Conservation (phyloP, 23 tunicate genomes). For the Diplosoma virens region DNA sequence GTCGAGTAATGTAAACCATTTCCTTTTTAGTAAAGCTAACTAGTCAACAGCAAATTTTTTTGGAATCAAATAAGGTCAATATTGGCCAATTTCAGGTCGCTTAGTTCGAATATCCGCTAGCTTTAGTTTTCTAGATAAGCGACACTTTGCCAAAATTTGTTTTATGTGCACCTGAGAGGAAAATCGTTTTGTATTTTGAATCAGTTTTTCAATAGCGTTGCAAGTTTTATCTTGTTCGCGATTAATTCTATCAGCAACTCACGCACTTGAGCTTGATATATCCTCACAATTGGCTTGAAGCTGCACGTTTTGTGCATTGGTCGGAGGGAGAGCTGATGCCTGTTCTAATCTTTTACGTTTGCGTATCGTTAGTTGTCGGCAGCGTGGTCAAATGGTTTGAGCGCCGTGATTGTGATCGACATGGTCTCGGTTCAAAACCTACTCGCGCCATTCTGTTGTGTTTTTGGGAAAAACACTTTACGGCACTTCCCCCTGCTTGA, state of each 20-base stretch:
- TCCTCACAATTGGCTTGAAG: background rate
- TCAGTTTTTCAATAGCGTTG: background rate
- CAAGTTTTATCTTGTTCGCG: background rate
- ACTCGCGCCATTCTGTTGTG: too few relatives aligned
- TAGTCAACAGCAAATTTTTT: background rate
- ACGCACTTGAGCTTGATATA: background rate
- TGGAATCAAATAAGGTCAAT: background rate
- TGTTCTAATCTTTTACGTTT: too few relatives aligned
- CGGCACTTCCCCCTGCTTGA: too few relatives aligned
- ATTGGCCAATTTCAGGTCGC: background rate
- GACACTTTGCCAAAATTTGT: background rate
- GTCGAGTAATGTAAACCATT: too few relatives aligned
- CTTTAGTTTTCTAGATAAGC: background rate
- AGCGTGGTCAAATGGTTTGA: too few relatives aligned
- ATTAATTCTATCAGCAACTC: background rate
- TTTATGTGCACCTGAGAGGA: background rate
- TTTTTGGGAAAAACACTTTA: too few relatives aligned
- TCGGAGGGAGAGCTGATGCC: background rate
- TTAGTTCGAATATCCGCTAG: too few relatives aligned
- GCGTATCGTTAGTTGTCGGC: too few relatives aligned
- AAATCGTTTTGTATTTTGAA: background rate
- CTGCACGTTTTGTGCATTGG: background rate
- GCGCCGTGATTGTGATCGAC: too few relatives aligned
- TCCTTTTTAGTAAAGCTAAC: too few relatives aligned
- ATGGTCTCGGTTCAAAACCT: too few relatives aligned